Percentiles rank a stretch among this genome's conserved stretches.
phyloP scores from a whole-genome alignment of 1,140 invertebrate species.

The Pseudomyrmex pallidus region DNA sequence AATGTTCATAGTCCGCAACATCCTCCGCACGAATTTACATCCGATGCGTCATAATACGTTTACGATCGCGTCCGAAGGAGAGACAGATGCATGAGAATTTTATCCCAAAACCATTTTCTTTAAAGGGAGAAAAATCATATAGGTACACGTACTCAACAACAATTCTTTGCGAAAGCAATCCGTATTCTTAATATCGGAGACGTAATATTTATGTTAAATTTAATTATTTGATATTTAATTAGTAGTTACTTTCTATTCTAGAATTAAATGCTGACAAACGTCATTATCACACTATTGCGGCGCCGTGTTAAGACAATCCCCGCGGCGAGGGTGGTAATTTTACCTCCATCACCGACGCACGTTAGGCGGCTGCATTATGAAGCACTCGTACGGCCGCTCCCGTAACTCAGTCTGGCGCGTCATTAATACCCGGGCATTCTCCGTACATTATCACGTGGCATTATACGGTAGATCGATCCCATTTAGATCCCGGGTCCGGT shows the following conservation, averaged over 20 bases:
- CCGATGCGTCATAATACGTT: not conserved
- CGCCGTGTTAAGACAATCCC: conserved; percentile 22
- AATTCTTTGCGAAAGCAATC: too few relatives aligned
- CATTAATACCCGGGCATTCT: conserved; percentile 47
- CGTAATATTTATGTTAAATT: too few relatives aligned
- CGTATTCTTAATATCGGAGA: too few relatives aligned
- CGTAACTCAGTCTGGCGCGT: conserved; percentile 53
- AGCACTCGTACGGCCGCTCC: conserved; percentile 39
- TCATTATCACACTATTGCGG: not conserved
- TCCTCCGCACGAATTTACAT: conserved; percentile 29
- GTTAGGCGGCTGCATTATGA: conserved; percentile 42
- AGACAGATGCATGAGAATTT: not conserved
- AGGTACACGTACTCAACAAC: too few relatives aligned
- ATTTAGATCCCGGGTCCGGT: conserved; percentile 42
- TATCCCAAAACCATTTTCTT: not conserved
- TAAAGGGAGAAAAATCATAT: too few relatives aligned
- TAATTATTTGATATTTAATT: too few relatives aligned
- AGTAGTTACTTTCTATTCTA: not conserved
- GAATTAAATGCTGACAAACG: not conserved
- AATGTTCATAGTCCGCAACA: conserved; percentile 36
- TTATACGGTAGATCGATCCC: conserved; percentile 52
- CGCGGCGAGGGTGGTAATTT: conserved; percentile 6
- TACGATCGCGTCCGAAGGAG: conserved; percentile 20
- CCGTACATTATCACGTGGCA: conserved; percentile 25
- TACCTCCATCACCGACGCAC: conserved; percentile 23